Evolutionary conservation across 1,140 invertebrate genomes (phyloP).

Genomic region (Protaetia brevitarsis): DNA sequence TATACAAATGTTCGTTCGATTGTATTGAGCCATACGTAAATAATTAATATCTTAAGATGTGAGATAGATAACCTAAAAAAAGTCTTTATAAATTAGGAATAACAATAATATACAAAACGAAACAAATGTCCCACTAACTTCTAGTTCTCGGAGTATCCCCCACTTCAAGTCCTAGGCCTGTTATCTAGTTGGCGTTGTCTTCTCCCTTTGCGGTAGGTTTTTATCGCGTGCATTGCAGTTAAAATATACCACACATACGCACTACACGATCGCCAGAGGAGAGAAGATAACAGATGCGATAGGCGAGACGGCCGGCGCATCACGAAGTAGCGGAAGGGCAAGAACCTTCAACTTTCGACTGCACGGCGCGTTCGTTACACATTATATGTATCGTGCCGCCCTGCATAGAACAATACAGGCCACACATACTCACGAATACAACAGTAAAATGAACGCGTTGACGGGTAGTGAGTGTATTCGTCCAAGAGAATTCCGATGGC

Average conservation of each 20-base stretch:
- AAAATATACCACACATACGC: not conserved
- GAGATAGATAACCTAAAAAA: too few relatives aligned
- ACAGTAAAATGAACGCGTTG: not conserved
- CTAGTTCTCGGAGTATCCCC: too few relatives aligned
- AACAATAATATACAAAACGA: too few relatives aligned
- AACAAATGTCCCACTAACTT: too few relatives aligned
- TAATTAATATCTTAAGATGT: too few relatives aligned
- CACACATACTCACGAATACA: not conserved
- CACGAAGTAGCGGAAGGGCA: conserved; percentile 20
- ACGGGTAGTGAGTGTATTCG: not conserved
- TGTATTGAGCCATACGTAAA: too few relatives aligned
- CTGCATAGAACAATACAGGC: conserved; percentile 1
- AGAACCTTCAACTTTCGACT: conserved; percentile 17
- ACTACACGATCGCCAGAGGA: not conserved
- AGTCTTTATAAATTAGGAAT: too few relatives aligned
- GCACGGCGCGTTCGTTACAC: not conserved
- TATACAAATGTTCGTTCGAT: too few relatives aligned
- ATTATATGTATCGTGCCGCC: not conserved
- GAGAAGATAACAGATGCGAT: conserved; percentile 11
- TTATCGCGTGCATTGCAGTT: not conserved
- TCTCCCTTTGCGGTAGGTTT: conserved; percentile 17
- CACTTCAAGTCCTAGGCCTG: too few relatives aligned
- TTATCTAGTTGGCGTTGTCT: too few relatives aligned
- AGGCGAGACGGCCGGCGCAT: conserved; percentile 1
- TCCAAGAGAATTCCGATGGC: conserved; percentile 15